Conservation (phyloP, 2,113 vertebrate genomes). For the Gymnorhina tibicen region DNA sequence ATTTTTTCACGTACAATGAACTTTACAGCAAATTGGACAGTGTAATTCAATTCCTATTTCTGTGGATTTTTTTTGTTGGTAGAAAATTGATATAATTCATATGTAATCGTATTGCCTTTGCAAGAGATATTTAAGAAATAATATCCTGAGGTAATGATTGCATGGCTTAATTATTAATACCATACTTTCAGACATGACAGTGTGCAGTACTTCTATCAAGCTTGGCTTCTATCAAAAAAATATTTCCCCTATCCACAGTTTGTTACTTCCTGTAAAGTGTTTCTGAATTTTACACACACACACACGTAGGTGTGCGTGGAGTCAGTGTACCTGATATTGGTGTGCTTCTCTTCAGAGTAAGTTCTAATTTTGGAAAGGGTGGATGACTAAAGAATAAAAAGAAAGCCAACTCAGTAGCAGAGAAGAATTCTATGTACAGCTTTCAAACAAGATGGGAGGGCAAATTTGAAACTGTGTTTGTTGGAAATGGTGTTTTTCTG, state of each 20-base stretch:
- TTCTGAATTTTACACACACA: not conserved
- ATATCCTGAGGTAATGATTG: conserved; percentile 82
- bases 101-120: conserved; percentile 84
- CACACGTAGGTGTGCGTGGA: accelerated
- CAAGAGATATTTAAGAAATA: conserved; percentile 84
- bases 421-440: not conserved
- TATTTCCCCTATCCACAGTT: conserved; percentile 3
- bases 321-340: not conserved
- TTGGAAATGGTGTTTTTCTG: not conserved
- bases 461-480: not conserved
- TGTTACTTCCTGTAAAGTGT: not conserved
- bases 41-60: conserved; percentile 87
- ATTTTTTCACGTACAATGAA: conserved; percentile 89
- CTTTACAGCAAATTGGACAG: conserved; percentile 85
- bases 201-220: conserved; percentile 29
- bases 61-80: conserved; percentile 79
- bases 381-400: not conserved
- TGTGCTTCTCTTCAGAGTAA: not conserved
- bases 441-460: not conserved
- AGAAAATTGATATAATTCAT: conserved; percentile 85
- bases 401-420: not conserved
- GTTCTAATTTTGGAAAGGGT: not conserved
- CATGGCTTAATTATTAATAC: conserved; percentile 80
- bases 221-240: conserved; percentile 47
- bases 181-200: conserved; percentile 51